phyloP scores from a whole-genome alignment of 2,888 invertebrate genomes.

The Eurytoma adleriae region DNA sequence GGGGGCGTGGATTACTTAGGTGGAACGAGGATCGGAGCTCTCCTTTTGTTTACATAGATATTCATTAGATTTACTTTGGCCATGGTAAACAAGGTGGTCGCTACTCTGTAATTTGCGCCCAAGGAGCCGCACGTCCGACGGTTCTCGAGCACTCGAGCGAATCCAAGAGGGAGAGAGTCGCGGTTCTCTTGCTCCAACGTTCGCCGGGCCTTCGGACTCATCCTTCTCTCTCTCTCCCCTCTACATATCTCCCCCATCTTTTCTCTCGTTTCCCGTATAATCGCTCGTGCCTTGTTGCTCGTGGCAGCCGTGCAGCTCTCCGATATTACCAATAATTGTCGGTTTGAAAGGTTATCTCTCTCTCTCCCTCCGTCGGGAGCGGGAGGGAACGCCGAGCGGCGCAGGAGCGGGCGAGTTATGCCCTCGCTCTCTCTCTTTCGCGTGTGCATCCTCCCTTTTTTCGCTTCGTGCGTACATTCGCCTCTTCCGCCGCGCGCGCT shows the following conservation, averaged over 20 bases:
- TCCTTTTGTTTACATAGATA: slow-evolving; percentile 71
- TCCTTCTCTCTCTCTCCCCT: slow-evolving; percentile 15
- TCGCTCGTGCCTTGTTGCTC: slow-evolving; percentile 49
- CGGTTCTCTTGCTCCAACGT: slow-evolving; percentile 1
- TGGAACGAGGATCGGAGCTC: slow-evolving; percentile 45
- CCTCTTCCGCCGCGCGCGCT: slow-evolving; percentile 21
- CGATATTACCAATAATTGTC: slow-evolving; percentile 75
- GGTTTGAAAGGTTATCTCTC: slow-evolving; percentile 73
- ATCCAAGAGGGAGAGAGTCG: slow-evolving; percentile 34
- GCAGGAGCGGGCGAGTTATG: slow-evolving; percentile 13
- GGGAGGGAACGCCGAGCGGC: slow-evolving; percentile 1
- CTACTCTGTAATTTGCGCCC: slow-evolving; percentile 66
- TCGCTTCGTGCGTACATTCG: slow-evolving; percentile 17
- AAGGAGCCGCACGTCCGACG: slow-evolving; percentile 67
- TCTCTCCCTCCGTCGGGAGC: slow-evolving; percentile 24
- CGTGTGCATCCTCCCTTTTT: neutral
- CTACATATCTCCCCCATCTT: slow-evolving; percentile 52
- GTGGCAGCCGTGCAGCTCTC: slow-evolving; percentile 58
- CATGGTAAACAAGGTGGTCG: slow-evolving; percentile 68
- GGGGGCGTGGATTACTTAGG: slow-evolving; percentile 3
- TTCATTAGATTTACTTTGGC: slow-evolving; percentile 68
- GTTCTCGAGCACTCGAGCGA: slow-evolving; percentile 60
- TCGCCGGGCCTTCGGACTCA: slow-evolving; percentile 42
- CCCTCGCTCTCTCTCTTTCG: too few relatives aligned
- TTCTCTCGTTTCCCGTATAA: slow-evolving; percentile 58